A percentile compares a stretch with the other conserved stretches of the same genome.
phyloP scores from a whole-genome alignment of 2,797 vertebrate genomes.

The Bradypus variegatus region DNA sequence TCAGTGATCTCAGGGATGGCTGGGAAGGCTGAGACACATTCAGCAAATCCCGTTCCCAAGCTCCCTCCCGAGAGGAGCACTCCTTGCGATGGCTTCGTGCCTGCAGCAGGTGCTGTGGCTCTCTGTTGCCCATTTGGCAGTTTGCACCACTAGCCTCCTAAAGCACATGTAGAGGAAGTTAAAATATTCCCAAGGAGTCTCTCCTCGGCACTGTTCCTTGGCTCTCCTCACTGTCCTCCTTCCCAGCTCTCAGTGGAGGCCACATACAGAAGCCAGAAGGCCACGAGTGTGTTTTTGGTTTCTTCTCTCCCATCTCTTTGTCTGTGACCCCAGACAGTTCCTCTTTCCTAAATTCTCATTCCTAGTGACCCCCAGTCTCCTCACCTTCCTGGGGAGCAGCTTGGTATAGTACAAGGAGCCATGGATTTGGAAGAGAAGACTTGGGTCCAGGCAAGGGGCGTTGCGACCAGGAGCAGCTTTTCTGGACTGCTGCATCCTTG shows the following conservation, averaged over 20 bases:
- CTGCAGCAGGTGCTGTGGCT: too few relatives aligned
- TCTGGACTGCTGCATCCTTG: rapidly evolving
- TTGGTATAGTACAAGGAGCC: neutral
- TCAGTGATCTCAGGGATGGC: rapidly evolving
- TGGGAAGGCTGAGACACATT: neutral
- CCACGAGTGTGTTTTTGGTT: neutral
- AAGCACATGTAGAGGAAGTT: neutral
- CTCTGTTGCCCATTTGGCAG: rapidly evolving
- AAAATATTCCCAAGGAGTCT: neutral
- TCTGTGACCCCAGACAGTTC: neutral
- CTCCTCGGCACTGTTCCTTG: neutral
- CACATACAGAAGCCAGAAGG: neutral
- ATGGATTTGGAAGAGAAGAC: too few relatives aligned
- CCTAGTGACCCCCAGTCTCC: neutral
- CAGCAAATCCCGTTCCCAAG: neutral
- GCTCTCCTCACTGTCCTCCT: neutral
- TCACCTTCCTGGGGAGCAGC: neutral
- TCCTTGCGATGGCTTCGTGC: neutral
- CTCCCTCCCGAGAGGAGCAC: neutral
- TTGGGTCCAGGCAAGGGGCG: neutral
- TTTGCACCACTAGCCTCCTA: neutral
- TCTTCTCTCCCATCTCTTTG: neutral
- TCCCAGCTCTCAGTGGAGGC: neutral
- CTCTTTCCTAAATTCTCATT: neutral
- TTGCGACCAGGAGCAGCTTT: neutral